Evolutionary conservation across 2,113 vertebrate genomes (phyloP), one percentile per base, ranked within the genome.

Genomic region (Emydura subglobosa): DNA sequence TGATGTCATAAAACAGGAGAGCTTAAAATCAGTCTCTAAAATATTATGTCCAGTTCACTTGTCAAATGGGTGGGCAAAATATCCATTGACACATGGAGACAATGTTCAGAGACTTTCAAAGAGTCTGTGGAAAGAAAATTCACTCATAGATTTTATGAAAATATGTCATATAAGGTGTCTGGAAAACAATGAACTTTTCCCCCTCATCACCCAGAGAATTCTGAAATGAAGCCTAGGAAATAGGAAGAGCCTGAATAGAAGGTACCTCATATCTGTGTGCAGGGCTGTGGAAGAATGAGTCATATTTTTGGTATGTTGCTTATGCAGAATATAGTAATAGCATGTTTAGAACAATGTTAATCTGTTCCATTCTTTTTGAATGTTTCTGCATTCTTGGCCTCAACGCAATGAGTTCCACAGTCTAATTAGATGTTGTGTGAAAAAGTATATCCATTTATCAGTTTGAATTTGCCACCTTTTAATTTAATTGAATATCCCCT

Each of bases 41-140:
- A 86, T 44, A 92, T 2, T 55, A 92, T 0, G 0, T 89, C 44
- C 85, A 82, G 79, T n/a, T 78, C 83, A 87, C 0, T 0, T 86
- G 54, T 86, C 11, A 29, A 16, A 31, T 65, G 17, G 12, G 7
- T 6, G 5, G 68, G 22, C 17, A 89, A 79, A 57, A 92, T 55
- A 49, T 17, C 42, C 59, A 89, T 12, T 92, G 54, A 78, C 42
- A 65, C 17, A 42, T 34, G 59, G 79, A 90, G 42, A 72, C 1
- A 50, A 10, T 79, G 79, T 88, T 83, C 79, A 68, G 79, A 94
- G 53, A 53, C 76, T 65, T 65, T 65, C 59, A 65, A 65, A 65
- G 31, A 34, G 82, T 79, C 89, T 49, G 12, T 72, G n/a, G 27
- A 80, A 86, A 25, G n/a, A 81, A 54, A n/a, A 83, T 53, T 87